Base-by-base conservation (phyloP, 2,888 invertebrate genomes). In the Dyspetes luteomarginatus region DNA sequence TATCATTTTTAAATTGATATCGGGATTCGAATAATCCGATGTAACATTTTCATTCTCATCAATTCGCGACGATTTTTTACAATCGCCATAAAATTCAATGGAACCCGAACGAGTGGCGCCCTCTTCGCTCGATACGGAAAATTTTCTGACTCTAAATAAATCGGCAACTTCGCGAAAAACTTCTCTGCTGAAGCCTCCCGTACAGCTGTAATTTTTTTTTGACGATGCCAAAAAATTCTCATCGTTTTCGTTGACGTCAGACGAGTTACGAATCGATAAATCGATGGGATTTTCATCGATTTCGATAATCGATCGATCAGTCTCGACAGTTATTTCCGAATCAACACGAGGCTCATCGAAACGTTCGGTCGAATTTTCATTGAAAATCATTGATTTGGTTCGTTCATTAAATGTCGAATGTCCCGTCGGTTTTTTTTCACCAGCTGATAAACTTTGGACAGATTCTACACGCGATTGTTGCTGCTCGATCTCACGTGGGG, bases 351-450 rank as follows among this genome's bases (percentile, higher is more conserved):
- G 58, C 36, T 72, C 65, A 3, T 65, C 50, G 64, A 50, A 64
- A 12, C 2, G 41, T 17, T 19, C 55, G 9, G 22, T n/a, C 7
- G 26, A 22, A 55, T n/a, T n/a, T n/a, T n/a, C n/a, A n/a, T 36
- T 9, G 12, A 36, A 58, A 17, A 17, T 45, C 12, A 7, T 56
- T 9, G 78, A 81, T 26, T 28, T 26, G 4, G 5, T 12, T 19
- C 48, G n/a, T 55, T 64, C 69, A 52, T 52, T 78, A 55, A 50
- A n/a, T 17, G 82, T 83, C 75, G 83, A 83, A 60, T 80, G 68
- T 41, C 74, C 78, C 0, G 43, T 9, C 12, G 80, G 78, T 26
- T 15, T 3, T 17, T 62, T 48, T 17, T 15, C 4, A 0, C 3
- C 48, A 1, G 28, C 19, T 3, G 62, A 60, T 15, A 52, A 56